Percentiles rank a stretch among this genome's conserved stretches.
phyloP scores from a whole-genome alignment of 64 coral and sea anemone species.

The Actinia tenebrosa region DNA sequence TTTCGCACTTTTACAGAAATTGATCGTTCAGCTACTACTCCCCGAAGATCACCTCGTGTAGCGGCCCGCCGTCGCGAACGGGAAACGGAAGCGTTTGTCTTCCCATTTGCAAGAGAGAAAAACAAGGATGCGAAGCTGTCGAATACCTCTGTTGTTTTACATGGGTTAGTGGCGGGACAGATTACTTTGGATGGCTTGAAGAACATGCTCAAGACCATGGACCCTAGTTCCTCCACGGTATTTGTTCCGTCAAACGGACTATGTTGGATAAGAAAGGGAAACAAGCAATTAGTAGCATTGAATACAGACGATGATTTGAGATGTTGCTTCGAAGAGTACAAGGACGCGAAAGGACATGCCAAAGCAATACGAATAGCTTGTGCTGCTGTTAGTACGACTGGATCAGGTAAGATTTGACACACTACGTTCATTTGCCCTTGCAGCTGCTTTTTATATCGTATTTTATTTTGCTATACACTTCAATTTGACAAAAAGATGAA shows the following conservation, averaged over 20 bases:
- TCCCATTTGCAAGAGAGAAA: neutral
- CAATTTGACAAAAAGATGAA: neutral
- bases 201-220: too few relatives aligned
- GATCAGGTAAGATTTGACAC: neutral
- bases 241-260: constrained; percentile 19
- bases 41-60: neutral
- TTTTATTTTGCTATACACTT: neutral
- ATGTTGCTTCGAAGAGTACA: constrained; percentile 25
- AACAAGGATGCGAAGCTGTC: neutral
- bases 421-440: neutral
- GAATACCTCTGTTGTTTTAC: constrained; percentile 1
- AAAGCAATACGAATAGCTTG: neutral
- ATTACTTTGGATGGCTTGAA: neutral
- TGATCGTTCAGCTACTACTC: too few relatives aligned
- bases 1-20: too few relatives aligned
- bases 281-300: constrained; percentile 15
- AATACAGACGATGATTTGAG: neutral
- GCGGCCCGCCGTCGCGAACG: too few relatives aligned
- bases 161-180: neutral
- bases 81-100: neutral
- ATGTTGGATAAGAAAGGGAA: constrained; percentile 31
- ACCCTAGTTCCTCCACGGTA: neutral
- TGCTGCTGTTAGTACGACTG: neutral
- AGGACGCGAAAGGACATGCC: neutral
- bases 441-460: neutral